A percentile compares a stretch with the other conserved stretches of the same genome.
phyloP scores from a whole-genome alignment of 2,888 invertebrate genomes.

The Tinea pellionella region DNA sequence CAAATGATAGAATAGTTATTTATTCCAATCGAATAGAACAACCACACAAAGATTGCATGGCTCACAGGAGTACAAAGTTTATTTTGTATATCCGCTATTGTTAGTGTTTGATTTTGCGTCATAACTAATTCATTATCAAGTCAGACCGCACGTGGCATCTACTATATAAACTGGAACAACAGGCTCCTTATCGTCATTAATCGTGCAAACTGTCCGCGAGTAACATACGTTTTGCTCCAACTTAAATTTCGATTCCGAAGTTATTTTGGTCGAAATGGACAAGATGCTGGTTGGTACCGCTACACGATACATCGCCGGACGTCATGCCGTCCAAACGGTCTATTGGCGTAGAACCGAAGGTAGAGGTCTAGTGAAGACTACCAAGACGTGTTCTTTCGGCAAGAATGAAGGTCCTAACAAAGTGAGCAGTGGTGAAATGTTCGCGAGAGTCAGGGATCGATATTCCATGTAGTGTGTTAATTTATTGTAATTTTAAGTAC shows the following conservation, averaged over 20 bases:
- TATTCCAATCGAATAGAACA: neutral
- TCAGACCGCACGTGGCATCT: constrained; percentile 16
- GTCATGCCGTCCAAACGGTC: constrained; percentile 80
- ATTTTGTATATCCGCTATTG: neutral
- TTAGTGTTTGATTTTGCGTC: constrained; percentile 2
- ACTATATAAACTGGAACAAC: constrained; percentile 15
- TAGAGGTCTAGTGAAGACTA: constrained; percentile 66
- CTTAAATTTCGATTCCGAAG: constrained; percentile 10
- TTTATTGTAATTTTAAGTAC: neutral
- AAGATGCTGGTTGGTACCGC: constrained; percentile 76
- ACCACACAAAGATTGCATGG: neutral
- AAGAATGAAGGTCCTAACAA: constrained; percentile 57
- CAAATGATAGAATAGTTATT: neutral
- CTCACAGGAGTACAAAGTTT: neutral
- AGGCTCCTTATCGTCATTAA: constrained; percentile 30
- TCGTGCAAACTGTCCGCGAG: constrained; percentile 6
- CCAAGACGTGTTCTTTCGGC: constrained; percentile 69
- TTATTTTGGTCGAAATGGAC: constrained; percentile 33
- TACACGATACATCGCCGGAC: constrained; percentile 78
- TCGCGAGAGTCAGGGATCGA: constrained; percentile 50
- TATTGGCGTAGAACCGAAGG: constrained; percentile 75
- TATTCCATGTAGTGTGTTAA: constrained; percentile 27
- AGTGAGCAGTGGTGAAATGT: constrained; percentile 58
- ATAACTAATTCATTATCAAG: constrained; percentile 11
- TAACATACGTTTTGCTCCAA: neutral